These are phyloP conservation scores for Crypturellus undulatus DNA, from an alignment of 2,113 vertebrate genomes.

Conservation along the genomic window DNA sequence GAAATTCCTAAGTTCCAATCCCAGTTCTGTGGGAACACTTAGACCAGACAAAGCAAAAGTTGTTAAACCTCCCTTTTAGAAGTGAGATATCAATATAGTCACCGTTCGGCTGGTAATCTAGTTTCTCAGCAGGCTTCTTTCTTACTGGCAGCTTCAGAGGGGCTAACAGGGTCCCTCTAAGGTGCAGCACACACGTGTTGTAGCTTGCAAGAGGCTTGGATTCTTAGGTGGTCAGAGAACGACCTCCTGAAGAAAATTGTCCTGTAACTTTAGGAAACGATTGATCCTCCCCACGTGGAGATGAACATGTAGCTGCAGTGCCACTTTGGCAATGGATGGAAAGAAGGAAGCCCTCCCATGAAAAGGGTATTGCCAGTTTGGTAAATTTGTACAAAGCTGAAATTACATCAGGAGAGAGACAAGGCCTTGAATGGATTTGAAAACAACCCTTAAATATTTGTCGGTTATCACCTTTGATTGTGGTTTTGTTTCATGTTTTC, in stretches of 20 bases:
- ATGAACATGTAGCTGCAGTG: background rate
- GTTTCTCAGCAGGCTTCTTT: background rate
- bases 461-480: background rate
- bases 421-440: background rate
- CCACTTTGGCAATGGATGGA: background rate
- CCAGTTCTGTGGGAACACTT: background rate
- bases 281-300: background rate
- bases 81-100: background rate
- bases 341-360: background rate
- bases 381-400: background rate
- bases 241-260: background rate
- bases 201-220: background rate
- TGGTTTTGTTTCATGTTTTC: background rate
- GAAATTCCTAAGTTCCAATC: background rate
- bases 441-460: background rate
- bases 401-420: background rate
- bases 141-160: background rate
- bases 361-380: background rate
- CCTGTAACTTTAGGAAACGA: background rate
- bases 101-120: background rate
- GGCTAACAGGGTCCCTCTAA: background rate
- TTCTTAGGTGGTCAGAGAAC: background rate
- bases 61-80: background rate
- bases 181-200: background rate
- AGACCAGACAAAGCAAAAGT: background rate